Evolutionary conservation across 1,140 invertebrate genomes (phyloP).

Genomic region (Akabosia matsudoensis): DNA sequence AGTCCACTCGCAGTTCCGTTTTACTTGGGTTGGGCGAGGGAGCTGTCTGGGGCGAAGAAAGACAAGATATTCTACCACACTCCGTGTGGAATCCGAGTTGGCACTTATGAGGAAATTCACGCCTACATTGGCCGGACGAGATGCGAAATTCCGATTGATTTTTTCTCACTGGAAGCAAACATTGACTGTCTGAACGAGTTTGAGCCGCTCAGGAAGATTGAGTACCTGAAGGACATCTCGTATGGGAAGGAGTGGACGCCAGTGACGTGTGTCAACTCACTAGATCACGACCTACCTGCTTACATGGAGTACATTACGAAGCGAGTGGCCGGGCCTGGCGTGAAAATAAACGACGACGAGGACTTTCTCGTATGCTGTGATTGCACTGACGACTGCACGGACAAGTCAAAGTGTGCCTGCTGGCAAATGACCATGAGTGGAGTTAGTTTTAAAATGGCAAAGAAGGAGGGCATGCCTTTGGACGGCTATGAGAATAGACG

Average conservation of each 20-base stretch:
- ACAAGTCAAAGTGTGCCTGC: constrained; percentile 83
- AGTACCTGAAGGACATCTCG: constrained; percentile 61
- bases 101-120: constrained; percentile 75
- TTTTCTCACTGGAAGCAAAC: constrained; percentile 79
- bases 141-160: constrained; percentile 76
- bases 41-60: not conserved
- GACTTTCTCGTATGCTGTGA: constrained; percentile 86
- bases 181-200: constrained; percentile 80
- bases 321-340: constrained; percentile 76
- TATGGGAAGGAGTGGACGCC: constrained; percentile 81
- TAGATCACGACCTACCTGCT: constrained; percentile 75
- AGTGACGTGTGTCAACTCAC: constrained; percentile 85
- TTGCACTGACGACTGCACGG: constrained; percentile 87
- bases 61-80: constrained; percentile 69
- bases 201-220: constrained; percentile 42
- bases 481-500: constrained; percentile 81
- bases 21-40: constrained; percentile 60
- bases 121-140: constrained; percentile 67
- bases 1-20: constrained; percentile 81
- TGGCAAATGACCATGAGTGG: constrained; percentile 84
- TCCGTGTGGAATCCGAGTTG: constrained; percentile 79
- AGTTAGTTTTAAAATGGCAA: constrained; percentile 46
- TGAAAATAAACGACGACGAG: constrained; percentile 77
- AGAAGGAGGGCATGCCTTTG: constrained; percentile 50
- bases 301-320: constrained; percentile 82